These are phyloP conservation scores for Stomatorhinus ivindoensis DNA, from an alignment of 2,113 vertebrate species.

Conservation along the genomic window DNA sequence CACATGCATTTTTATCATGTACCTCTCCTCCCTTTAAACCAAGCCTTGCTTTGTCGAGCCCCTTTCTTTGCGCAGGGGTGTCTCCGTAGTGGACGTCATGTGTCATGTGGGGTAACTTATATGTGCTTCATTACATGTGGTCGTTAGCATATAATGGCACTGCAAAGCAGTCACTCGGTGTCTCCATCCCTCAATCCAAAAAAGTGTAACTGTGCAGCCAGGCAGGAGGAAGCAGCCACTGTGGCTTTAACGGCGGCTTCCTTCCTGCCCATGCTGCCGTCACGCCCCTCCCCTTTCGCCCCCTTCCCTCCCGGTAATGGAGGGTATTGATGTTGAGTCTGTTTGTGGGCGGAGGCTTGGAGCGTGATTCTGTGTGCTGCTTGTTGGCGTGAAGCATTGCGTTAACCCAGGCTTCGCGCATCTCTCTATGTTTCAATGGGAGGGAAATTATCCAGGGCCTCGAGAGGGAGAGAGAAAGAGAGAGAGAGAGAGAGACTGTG, in stretches of 20 bases:
- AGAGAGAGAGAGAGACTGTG: constrained; percentile 37
- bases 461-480: constrained; percentile 27
- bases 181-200: background rate
- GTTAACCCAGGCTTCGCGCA: constrained; percentile 51
- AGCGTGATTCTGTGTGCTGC: constrained; percentile 69
- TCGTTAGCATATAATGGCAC: background rate
- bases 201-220: background rate
- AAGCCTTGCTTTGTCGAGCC: background rate
- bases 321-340: constrained; percentile 82
- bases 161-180: background rate
- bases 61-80: background rate
- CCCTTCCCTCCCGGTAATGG: constrained; percentile 60
- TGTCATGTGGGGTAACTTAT: background rate
- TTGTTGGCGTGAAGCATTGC: constrained; percentile 43
- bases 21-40: background rate
- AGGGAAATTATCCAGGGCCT: background rate
- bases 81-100: background rate
- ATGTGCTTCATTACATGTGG: background rate
- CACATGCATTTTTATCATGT: background rate
- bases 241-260: constrained; percentile 61
- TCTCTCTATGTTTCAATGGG: constrained; percentile 25
- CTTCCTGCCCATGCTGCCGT: constrained; percentile 66
- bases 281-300: constrained; percentile 56
- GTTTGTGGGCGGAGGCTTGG: constrained; percentile 60
- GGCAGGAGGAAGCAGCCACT: background rate